phyloP scores from a whole-genome alignment of 1,140 invertebrate genomes.

The Bombus haemorrhoidalis region DNA sequence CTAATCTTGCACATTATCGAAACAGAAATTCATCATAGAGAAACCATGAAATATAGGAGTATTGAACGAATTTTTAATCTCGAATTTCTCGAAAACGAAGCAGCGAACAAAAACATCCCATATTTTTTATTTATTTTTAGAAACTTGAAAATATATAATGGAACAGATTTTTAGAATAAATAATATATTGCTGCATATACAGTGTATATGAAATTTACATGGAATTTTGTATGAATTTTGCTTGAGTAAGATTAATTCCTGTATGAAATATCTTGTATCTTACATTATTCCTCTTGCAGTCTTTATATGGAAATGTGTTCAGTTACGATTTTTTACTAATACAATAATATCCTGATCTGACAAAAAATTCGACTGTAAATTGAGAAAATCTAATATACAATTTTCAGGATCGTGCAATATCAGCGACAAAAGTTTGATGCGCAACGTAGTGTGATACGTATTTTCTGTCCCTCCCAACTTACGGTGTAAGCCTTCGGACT shows the following conservation, averaged over 20 bases:
- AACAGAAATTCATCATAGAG: neutral
- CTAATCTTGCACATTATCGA: neutral
- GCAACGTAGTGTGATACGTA: neutral
- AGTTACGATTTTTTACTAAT: too few relatives aligned
- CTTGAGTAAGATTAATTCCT: too few relatives aligned
- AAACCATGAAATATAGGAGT: neutral
- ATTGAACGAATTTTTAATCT: neutral
- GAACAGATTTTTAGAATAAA: too few relatives aligned
- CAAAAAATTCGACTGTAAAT: neutral
- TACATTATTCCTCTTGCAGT: too few relatives aligned
- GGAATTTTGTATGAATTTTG: too few relatives aligned
- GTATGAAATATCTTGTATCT: too few relatives aligned
- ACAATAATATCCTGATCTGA: neutral
- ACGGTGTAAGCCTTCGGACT: constrained; percentile 24
- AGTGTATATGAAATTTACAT: too few relatives aligned
- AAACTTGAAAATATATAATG: neutral
- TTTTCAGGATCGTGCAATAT: neutral
- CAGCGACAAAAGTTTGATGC: constrained; percentile 10
- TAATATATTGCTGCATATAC: neutral
- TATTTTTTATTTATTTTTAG: neutral
- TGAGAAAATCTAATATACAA: constrained; percentile 13
- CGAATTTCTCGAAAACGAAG: neutral
- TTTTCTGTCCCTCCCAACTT: constrained; percentile 7
- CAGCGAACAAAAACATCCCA: neutral
- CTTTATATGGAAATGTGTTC: too few relatives aligned